These are phyloP conservation scores for Lasius platythorax DNA, from an alignment of 2,888 invertebrate species.

Conservation along the genomic window DNA sequence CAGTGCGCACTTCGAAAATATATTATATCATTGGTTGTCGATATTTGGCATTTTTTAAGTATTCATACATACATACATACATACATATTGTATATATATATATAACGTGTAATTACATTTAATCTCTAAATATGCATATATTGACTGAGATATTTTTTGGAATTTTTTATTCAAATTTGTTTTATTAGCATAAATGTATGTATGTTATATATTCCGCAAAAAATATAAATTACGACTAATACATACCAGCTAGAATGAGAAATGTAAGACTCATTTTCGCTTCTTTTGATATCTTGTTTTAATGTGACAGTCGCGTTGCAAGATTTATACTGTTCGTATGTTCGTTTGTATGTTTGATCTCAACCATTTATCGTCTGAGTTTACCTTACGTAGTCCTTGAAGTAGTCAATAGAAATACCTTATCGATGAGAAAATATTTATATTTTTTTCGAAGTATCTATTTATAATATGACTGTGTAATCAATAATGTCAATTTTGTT, in stretches of 20 bases:
- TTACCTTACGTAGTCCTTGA: neutral
- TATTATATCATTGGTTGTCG: no score
- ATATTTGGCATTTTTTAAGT: no score
- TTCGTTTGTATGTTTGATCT: neutral
- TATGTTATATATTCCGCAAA: neutral
- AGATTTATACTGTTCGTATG: neutral
- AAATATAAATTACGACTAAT: neutral
- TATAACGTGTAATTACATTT: no score
- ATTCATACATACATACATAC: no score
- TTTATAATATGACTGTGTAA: neutral
- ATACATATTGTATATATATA: no score
- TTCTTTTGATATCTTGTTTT: neutral
- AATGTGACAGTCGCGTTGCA: neutral
- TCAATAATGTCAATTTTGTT: conserved; percentile 2
- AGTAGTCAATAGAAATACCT: neutral
- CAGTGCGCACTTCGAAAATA: no score
- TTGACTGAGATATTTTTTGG: neutral
- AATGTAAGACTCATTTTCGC: neutral
- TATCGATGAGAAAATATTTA: neutral
- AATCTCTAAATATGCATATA: neutral
- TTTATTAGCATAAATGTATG: neutral
- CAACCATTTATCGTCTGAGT: neutral
- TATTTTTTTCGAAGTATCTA: neutral
- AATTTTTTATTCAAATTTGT: neutral
- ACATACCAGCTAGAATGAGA: neutral